A percentile compares a stretch with the other conserved stretches of the same genome.
Evolutionary conservation across 1,140 invertebrate genomes (phyloP).

Genomic region (Trichogramma pretiosum): DNA sequence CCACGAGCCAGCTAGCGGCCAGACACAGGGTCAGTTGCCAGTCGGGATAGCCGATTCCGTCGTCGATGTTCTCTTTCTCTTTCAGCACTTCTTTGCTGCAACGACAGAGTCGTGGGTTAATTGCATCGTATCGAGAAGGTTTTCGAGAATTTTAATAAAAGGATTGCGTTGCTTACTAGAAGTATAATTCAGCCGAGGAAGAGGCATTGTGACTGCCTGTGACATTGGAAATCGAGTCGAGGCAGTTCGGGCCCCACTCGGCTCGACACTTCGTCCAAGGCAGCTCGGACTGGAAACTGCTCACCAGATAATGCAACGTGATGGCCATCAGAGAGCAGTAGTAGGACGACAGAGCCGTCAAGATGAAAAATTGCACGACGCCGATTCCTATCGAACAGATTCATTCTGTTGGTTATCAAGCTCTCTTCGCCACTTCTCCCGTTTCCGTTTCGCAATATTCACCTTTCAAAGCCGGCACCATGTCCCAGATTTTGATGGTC

Average conservation of each 20-base stretch:
- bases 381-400: slow-evolving; percentile 64
- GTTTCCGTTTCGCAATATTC: no score
- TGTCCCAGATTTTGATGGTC: slow-evolving; percentile 55
- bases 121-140: no score
- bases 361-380: slow-evolving; percentile 62
- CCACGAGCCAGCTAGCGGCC: slow-evolving; percentile 64
- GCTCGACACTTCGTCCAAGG: slow-evolving; percentile 57
- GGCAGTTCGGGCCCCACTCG: no score
- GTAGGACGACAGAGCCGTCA: slow-evolving; percentile 58
- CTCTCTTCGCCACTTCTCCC: no score
- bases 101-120: no score
- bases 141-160: no score
- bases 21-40: slow-evolving; percentile 70
- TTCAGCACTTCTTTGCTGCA: slow-evolving; percentile 57
- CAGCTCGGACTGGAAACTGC: slow-evolving; percentile 54
- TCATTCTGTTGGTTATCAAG: no score
- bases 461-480: slow-evolving; percentile 45
- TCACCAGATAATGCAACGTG: slow-evolving; percentile 63
- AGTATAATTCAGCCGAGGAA: no score
- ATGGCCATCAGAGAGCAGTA: slow-evolving; percentile 74
- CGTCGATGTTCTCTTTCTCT: slow-evolving; percentile 56
- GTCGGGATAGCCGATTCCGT: slow-evolving; percentile 65
- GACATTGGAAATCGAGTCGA: no score
- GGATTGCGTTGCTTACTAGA: no score
- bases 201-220: no score